Evolutionary conservation across 2,888 invertebrate species (phyloP).

Genomic region (Folsomia manolachei): DNA sequence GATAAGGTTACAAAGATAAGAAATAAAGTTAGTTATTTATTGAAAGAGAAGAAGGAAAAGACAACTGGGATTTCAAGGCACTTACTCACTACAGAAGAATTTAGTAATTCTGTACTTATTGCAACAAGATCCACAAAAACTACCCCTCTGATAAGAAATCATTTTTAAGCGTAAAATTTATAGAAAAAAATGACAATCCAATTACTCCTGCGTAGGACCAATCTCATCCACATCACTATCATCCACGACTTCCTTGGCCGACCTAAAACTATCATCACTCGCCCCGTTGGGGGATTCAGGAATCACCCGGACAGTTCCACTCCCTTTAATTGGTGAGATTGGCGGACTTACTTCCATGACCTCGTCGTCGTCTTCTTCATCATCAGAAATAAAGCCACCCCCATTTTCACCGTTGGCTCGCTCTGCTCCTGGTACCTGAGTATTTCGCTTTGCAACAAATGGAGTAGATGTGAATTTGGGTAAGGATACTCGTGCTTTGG

Average conservation of each 20-base stretch:
- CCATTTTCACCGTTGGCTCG: not conserved
- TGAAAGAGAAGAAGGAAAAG: no score
- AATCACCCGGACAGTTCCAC: not conserved
- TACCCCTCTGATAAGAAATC: no score
- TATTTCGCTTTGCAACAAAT: slow-evolving; percentile 4
- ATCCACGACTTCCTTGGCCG: not conserved
- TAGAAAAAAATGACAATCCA: no score
- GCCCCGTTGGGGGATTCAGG: not conserved
- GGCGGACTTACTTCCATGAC: not conserved
- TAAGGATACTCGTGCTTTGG: not conserved
- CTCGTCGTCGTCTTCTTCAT: not conserved
- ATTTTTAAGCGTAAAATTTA: no score
- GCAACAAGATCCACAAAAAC: no score
- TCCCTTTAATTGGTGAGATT: not conserved
- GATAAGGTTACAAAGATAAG: no score
- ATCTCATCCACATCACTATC: not conserved
- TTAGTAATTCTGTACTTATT: no score
- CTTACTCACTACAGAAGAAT: no score
- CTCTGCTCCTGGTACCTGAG: not conserved
- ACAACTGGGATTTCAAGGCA: no score
- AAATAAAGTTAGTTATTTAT: no score
- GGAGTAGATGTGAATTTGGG: slow-evolving; percentile 31
- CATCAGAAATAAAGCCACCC: not conserved
- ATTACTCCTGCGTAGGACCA: not conserved
- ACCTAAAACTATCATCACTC: not conserved